Conservation (phyloP, 2,888 invertebrate genomes). For the Magallana nippona region DNA sequence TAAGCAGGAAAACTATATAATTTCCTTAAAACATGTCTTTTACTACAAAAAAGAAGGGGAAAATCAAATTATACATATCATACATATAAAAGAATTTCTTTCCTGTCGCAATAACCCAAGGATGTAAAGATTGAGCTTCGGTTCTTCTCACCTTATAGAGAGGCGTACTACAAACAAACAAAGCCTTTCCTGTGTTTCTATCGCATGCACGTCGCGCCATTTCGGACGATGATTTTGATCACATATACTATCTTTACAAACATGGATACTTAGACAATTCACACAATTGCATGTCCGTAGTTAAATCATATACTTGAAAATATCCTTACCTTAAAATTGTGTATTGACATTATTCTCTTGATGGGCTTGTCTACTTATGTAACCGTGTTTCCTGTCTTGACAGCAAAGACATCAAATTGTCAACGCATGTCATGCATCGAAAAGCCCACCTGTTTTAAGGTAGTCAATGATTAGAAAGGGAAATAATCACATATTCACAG, state of each 20-base stretch:
- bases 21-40: too few relatives aligned
- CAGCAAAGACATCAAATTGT: constrained; percentile 32
- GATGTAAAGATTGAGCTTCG: background rate
- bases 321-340: constrained; percentile 25
- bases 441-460: constrained; percentile 27
- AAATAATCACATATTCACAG: background rate
- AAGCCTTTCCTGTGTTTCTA: background rate
- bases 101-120: background rate
- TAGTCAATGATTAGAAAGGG: constrained; percentile 18
- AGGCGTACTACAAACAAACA: background rate
- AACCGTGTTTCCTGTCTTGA: constrained; percentile 12
- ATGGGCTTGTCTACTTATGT: constrained; percentile 15
- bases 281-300: too few relatives aligned
- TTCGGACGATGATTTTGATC: too few relatives aligned
- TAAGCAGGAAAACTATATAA: too few relatives aligned
- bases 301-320: too few relatives aligned
- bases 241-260: too few relatives aligned
- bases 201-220: too few relatives aligned
- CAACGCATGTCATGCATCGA: constrained; percentile 30
- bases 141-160: background rate
- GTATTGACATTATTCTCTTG: constrained; percentile 9
- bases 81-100: background rate
- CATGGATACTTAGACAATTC: too few relatives aligned
- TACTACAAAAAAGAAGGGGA: too few relatives aligned
- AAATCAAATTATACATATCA: too few relatives aligned